Conservation (phyloP, 2,888 invertebrate species). For the Eupithecia subumbrata region DNA sequence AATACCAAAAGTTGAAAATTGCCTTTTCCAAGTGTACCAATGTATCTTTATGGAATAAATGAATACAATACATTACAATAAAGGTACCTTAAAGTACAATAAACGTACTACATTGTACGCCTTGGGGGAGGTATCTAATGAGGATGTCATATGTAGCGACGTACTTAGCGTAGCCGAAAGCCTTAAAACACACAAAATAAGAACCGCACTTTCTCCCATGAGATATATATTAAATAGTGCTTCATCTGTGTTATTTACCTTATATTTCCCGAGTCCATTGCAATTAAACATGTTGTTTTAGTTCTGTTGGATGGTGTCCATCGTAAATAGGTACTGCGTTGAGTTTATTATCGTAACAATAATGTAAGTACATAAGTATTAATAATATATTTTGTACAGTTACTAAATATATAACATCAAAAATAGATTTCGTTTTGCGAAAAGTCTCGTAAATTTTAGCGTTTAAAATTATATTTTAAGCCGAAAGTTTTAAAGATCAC, state of each 20-base stretch:
- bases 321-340: neutral
- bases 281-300: neutral
- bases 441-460: constrained; percentile 3
- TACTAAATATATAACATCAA: constrained; percentile 20
- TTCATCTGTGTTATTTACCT: too few relatives aligned
- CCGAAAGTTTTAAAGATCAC: constrained; percentile 15
- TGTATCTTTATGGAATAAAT: too few relatives aligned
- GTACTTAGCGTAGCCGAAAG: too few relatives aligned
- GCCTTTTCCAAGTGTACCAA: too few relatives aligned
- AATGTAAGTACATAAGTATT: neutral
- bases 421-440: constrained; percentile 26
- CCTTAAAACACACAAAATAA: neutral
- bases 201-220: neutral
- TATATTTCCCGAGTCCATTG: too few relatives aligned
- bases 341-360: neutral
- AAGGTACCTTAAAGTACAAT: too few relatives aligned
- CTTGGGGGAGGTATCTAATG: neutral
- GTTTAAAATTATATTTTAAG: neutral
- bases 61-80: too few relatives aligned
- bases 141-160: neutral
- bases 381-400: neutral
- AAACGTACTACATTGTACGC: too few relatives aligned
- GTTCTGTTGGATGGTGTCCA: neutral
- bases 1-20: too few relatives aligned
- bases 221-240: neutral